phyloP scores from a whole-genome alignment of 2,113 vertebrate genomes.

The Uropsilus gracilis region DNA sequence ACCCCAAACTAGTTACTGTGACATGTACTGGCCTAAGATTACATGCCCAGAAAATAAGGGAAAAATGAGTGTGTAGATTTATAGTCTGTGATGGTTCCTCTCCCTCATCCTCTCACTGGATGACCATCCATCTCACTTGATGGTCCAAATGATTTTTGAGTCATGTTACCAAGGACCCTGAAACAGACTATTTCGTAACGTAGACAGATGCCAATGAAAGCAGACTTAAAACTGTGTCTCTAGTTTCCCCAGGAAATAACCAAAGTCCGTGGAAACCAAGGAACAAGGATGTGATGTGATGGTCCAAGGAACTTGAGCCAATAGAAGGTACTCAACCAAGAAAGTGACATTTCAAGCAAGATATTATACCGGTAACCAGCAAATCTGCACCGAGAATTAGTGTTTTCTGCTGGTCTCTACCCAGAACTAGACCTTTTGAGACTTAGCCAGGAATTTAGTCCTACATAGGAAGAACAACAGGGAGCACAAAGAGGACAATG shows the following conservation, averaged over 20 bases:
- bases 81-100: not conserved
- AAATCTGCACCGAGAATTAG: not conserved
- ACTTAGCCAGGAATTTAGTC: not conserved
- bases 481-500: not conserved
- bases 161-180: not conserved
- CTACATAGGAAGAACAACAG: not conserved
- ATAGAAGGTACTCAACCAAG: not conserved
- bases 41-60: not conserved
- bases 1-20: not conserved
- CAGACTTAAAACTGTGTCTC: not conserved
- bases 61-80: not conserved
- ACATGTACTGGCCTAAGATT: not conserved
- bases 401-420: not conserved
- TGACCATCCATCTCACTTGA: not conserved
- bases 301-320: not conserved
- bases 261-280: not conserved
- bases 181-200: not conserved
- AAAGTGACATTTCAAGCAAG: not conserved
- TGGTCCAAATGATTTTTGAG: not conserved
- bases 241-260: constrained; percentile 4
- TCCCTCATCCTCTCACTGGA: not conserved
- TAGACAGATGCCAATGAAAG: not conserved
- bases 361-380: not conserved
- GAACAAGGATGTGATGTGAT: not conserved
- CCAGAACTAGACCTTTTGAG: not conserved